A percentile compares a stretch with the other conserved stretches of the same genome.
Conservation (phyloP, 2,888 invertebrate genomes). For the Nebria salina region DNA sequence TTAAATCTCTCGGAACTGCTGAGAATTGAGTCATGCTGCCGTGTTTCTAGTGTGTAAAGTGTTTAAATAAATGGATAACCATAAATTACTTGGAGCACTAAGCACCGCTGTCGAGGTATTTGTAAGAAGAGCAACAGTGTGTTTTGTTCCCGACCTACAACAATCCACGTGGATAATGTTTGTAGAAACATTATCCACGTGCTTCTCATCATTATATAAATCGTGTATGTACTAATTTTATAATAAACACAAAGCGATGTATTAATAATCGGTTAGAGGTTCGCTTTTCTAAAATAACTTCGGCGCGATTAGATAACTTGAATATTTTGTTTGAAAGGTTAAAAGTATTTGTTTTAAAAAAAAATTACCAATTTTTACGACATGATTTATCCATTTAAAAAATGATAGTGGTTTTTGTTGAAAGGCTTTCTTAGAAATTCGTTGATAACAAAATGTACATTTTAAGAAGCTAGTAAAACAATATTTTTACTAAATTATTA, state of each 20-base stretch:
- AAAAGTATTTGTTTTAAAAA: background rate
- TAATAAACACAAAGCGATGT: background rate
- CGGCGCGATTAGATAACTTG: background rate
- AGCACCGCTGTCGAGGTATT: slow-evolving; percentile 10
- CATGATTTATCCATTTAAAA: background rate
- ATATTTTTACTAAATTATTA: too few species aligned
- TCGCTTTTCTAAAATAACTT: background rate
- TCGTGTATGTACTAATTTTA: background rate
- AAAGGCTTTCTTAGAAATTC: background rate
- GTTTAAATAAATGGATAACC: slow-evolving; percentile 41
- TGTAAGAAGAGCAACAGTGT: slow-evolving; percentile 42
- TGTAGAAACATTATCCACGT: slow-evolving; percentile 14
- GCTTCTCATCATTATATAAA: slow-evolving; percentile 4
- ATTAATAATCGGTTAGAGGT: background rate
- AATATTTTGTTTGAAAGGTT: background rate
- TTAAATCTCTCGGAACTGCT: background rate
- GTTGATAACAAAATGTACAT: background rate
- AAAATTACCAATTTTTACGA: background rate
- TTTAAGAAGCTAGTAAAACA: background rate
- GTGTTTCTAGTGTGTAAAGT: slow-evolving; percentile 15
- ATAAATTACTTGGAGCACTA: slow-evolving; percentile 38
- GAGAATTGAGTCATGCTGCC: slow-evolving; percentile 1
- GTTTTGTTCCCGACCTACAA: slow-evolving; percentile 32
- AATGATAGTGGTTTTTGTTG: background rate
- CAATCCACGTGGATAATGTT: slow-evolving; percentile 29